Evolutionary conservation across 92 coral and sea anemone genomes (phyloP).

Genomic region (Phenganax stokvisi): DNA sequence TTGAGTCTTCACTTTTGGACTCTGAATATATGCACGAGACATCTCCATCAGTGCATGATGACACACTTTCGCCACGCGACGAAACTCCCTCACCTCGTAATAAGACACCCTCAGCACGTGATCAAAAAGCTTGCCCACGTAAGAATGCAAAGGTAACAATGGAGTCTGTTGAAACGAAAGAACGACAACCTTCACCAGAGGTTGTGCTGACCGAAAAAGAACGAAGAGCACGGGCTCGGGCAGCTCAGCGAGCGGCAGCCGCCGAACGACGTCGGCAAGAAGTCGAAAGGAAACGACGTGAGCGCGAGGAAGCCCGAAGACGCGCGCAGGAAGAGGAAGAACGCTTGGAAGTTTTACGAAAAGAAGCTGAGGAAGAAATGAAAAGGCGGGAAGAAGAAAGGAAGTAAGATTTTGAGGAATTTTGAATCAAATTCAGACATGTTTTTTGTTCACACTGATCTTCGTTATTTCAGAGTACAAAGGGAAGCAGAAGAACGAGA

Average conservation of each 20-base stretch:
- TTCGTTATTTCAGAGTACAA: conserved; percentile 34
- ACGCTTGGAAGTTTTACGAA: conserved; percentile 64
- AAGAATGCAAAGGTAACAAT: conserved; percentile 2
- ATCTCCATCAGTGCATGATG: background rate
- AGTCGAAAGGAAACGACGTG: conserved; percentile 89
- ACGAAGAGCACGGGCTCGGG: conserved; percentile 69
- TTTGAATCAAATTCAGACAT: background rate
- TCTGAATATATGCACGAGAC: background rate
- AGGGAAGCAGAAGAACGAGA: conserved; percentile 67
- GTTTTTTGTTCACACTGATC: background rate
- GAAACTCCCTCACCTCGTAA: conserved; percentile 23
- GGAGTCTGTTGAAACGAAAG: conserved; percentile 2
- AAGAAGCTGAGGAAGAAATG: conserved; percentile 89
- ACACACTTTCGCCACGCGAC: conserved; percentile 14
- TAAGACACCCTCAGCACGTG: conserved; percentile 22
- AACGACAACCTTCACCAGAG: conserved; percentile 37
- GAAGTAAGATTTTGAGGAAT: conserved; percentile 50
- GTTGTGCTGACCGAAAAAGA: conserved; percentile 54
- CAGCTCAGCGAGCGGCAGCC: conserved; percentile 92
- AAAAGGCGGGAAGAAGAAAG: conserved; percentile 72
- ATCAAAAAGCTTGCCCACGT: conserved; percentile 9
- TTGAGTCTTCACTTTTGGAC: background rate
- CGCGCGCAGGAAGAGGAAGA: conserved; percentile 79
- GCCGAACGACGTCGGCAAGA: conserved; percentile 91
- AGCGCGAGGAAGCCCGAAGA: conserved; percentile 86